A percentile compares a stretch with the other conserved stretches of the same genome.
phyloP scores from a whole-genome alignment of 2,797 vertebrate species.

The Melanotaenia trifasciata region DNA sequence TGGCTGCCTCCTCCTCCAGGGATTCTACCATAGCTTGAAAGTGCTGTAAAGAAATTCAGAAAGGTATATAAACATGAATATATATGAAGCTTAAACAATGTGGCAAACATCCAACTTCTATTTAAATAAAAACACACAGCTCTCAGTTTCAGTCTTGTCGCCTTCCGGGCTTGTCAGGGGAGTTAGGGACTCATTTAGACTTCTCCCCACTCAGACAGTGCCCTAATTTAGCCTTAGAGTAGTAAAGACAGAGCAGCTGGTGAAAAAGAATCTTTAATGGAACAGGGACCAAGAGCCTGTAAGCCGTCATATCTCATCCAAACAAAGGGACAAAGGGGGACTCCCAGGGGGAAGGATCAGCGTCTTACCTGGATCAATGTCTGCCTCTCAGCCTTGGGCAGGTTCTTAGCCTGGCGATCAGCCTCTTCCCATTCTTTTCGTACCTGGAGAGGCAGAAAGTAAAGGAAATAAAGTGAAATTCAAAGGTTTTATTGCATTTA shows the following conservation, averaged over 20 bases:
- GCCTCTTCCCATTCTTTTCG: conserved; percentile 99
- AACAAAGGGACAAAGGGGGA: conserved; percentile 52
- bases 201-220: conserved; percentile 60
- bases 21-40: conserved; percentile 98
- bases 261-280: conserved; percentile 59
- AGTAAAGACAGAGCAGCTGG: conserved; percentile 69
- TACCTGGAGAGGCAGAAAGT: conserved; percentile 80
- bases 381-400: conserved; percentile 96
- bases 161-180: conserved; percentile 52
- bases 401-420: conserved; percentile 93
- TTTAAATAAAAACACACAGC: conserved; percentile 3
- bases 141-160: conserved; percentile 43
- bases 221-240: conserved; percentile 60
- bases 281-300: conserved; percentile 40
- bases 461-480: neutral
- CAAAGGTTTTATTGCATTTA: neutral
- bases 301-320: conserved; percentile 57
- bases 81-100: neutral
- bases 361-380: conserved; percentile 93
- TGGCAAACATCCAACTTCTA: conserved; percentile 11
- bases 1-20: conserved; percentile 96
- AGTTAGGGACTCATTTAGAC: conserved; percentile 60
- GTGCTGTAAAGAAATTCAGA: conserved; percentile 80
- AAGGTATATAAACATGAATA: conserved; percentile 21
- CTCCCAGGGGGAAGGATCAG: conserved; percentile 46